Base-by-base conservation (phyloP, 2,113 vertebrate genomes). In the Pyxicephalus adspersus region DNA sequence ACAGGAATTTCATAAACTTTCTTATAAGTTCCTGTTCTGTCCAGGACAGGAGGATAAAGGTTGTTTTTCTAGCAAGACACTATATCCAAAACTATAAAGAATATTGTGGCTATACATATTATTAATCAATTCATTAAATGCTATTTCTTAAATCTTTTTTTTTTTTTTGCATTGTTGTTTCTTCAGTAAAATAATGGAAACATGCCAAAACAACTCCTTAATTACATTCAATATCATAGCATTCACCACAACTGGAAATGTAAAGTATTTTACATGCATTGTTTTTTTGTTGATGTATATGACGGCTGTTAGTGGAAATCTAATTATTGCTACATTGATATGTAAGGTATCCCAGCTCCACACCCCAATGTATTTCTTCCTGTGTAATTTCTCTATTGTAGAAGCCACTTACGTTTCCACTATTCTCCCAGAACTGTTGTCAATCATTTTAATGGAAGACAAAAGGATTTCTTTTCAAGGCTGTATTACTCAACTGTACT, bases 301-400 rank as follows among this genome's bases (percentile, higher is more conserved):
- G 11, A 1, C 61, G 2, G 15, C 73, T 11, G 7, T 50, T 0
- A 11, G 23, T 50, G 72, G 80, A 34, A 83, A 83, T n/a, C 4
- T 70, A 3, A 26, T 63, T 13, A 66, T 83, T 34, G 9, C 3
- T 28, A 13, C 13, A 0, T 18, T 83, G 5, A 15, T 83, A n/a
- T 75, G 2, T 5, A 3, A 45, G 11, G 15, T 13, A 0, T 13
- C 51, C 3, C 63, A 76, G 11, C 80, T 83, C 3, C 80, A 83
- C n/a, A 83, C 71, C 4, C 72, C 80, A 20, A 83, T 83, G 80
- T 83, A 83, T 22, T 75, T 67, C 34, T 76, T 83, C 31, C 31
- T 83, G 13, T 76, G 71, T 50, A 83, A 70, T 16, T 52, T 83
- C 0, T 61, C 80, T 3, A 6, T 61, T 9, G 23, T 45, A 6